phyloP scores from a whole-genome alignment of 2,888 invertebrate species.

The Polyommatus icarus region DNA sequence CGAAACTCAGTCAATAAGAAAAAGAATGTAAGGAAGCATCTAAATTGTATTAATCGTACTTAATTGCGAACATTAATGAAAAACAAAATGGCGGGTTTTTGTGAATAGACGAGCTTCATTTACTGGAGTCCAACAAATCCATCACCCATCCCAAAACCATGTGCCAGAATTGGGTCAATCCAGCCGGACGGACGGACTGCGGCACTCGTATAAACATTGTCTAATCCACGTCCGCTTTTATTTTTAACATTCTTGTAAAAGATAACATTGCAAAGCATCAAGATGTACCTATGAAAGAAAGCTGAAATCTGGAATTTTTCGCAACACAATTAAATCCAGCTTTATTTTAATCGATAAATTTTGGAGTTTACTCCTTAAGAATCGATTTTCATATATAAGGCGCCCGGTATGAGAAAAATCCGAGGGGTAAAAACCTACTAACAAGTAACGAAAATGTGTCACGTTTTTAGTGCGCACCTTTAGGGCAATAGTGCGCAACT shows the following conservation, averaged over 20 bases:
- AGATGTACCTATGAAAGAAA: not conserved
- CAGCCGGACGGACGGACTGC: constrained; percentile 40
- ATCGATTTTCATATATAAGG: no score
- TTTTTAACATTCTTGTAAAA: constrained; percentile 20
- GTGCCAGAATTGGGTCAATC: constrained; percentile 48
- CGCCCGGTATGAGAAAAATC: no score
- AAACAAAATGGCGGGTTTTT: not conserved
- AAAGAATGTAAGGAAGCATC: not conserved
- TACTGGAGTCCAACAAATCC: constrained; percentile 7
- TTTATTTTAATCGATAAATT: no score
- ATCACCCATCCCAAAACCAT: constrained; percentile 41
- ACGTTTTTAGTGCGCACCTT: no score
- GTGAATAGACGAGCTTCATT: not conserved
- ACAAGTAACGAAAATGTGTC: no score
- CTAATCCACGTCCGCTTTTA: constrained; percentile 35
- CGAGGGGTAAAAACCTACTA: no score
- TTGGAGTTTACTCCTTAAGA: no score
- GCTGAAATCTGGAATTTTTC: not conserved
- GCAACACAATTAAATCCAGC: no score
- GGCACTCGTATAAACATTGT: constrained; percentile 40
- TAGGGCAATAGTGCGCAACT: no score
- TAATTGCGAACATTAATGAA: not conserved
- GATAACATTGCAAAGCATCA: constrained; percentile 3
- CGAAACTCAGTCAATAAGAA: not conserved
- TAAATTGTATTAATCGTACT: not conserved